Percentiles rank a stretch among this genome's conserved stretches.
phyloP scores from a whole-genome alignment of 2,888 invertebrate species.

The Mesoligia furuncula region DNA sequence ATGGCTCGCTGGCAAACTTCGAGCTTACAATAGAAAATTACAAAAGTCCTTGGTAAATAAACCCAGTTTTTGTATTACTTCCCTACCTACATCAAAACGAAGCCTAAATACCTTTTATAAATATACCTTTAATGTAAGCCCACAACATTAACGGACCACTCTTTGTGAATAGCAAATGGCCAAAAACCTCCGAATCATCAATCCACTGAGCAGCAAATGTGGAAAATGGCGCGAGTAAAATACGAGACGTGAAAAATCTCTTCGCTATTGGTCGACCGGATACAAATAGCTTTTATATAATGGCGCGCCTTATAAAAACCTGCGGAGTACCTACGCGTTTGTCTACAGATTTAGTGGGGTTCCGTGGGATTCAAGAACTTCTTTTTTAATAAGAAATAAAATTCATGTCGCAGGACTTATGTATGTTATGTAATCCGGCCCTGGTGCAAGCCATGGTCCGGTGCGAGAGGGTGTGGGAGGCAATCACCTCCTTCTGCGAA shows the following conservation, averaged over 20 bases:
- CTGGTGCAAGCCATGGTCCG: no score
- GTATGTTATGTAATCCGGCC: no score
- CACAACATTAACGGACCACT: slow-evolving; percentile 52
- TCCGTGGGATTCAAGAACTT: slow-evolving; percentile 23
- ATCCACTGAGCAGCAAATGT: slow-evolving; percentile 53
- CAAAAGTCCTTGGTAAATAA: slow-evolving; percentile 3
- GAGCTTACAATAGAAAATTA: not conserved
- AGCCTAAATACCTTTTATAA: slow-evolving; percentile 21
- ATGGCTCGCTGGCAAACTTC: no score
- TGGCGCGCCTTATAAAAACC: slow-evolving; percentile 43
- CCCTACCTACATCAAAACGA: slow-evolving; percentile 22
- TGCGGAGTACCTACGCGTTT: slow-evolving; percentile 34
- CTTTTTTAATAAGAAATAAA: slow-evolving; percentile 23
- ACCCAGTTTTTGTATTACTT: slow-evolving; percentile 8
- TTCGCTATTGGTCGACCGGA: slow-evolving; percentile 58
- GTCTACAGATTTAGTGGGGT: slow-evolving; percentile 23
- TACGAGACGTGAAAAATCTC: slow-evolving; percentile 60
- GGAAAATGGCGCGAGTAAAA: slow-evolving; percentile 57
- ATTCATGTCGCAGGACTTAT: not conserved
- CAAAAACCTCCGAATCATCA: slow-evolving; percentile 60
- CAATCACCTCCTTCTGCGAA: no score
- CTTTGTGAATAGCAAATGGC: slow-evolving; percentile 59
- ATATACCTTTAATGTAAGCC: slow-evolving; percentile 55
- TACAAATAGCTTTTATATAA: slow-evolving; percentile 61
- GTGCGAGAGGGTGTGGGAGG: no score